Evolutionary conservation across 2,797 vertebrate genomes (phyloP), one percentile per base, ranked within the genome.

Genomic region (Oryzias dopingdopingensis): DNA sequence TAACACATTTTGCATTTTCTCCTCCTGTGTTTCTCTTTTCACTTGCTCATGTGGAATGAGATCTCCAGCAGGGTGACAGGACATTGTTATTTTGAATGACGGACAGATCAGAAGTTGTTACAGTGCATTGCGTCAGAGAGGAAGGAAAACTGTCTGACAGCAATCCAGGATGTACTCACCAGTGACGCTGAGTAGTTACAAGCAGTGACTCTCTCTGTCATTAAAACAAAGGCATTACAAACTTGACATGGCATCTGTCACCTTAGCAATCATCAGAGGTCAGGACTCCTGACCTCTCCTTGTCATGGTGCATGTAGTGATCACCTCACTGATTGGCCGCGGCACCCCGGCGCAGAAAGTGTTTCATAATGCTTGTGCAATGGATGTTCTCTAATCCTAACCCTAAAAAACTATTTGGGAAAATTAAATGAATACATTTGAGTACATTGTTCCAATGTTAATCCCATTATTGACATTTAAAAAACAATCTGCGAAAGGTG

Each of bases 181-280:
- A 67, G 65, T 63, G 70, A 72, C 67, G 76, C 68, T 18, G 54
- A 17, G 42, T 62, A 52, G 40, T 62, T 68, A 63, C 48, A 18
- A 56, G 68, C 70, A 18, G 61, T 85, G 82, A 87, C 72, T 86
- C 80, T 70, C 57, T 71, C 75, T 54, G 60, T 84, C 86, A 86
- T 85, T 86, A 82, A 80, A 85, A 81, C 73, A 82, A 79, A 80
- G 74, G 78, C 55, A 58, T 86, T 80, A 79, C 82, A 85, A 87
- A 87, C 75, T 62, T 83, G 79, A 88, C 82, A 77, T 83, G 88
- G 86, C 88, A 88, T 88, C 81, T 89, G 86, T 87, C 86, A 86
- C 50, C 79, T 71, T 56, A 32, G 67, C 80, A 80, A 76, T 89
- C 86, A 84, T 86, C 81, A 80, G 72, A 85, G 80, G 86, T 86